These are phyloP conservation scores for Hypotaenidia philippensis DNA, from an alignment of 2,797 vertebrate genomes.

Conservation along the genomic window DNA sequence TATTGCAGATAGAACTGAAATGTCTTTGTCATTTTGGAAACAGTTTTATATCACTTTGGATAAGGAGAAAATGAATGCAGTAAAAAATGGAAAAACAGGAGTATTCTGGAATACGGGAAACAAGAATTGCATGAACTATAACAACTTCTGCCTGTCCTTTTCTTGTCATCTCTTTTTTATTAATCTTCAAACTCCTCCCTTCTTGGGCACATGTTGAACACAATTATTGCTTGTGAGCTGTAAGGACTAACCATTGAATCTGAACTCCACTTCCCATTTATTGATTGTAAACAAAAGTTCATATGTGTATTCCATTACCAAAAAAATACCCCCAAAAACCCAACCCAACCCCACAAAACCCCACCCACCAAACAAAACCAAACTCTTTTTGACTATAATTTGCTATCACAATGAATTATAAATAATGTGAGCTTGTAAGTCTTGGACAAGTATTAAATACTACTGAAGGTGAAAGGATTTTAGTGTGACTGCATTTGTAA, in stretches of 20 bases:
- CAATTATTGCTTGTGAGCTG: neutral
- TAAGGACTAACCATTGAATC: constrained; percentile 19
- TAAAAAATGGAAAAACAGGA: neutral
- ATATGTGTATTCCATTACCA: constrained; percentile 19
- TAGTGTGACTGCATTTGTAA: constrained; percentile 1
- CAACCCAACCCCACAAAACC: no score
- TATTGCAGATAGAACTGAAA: neutral
- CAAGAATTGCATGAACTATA: neutral
- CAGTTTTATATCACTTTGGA: neutral
- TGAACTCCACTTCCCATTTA: neutral
- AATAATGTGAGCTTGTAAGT: constrained; percentile 12
- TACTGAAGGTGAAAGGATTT: constrained; percentile 3
- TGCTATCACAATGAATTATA: constrained; percentile 49
- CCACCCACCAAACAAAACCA: no score
- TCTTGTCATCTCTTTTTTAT: no score
- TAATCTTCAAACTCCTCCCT: neutral
- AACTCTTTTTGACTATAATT: constrained; percentile 29
- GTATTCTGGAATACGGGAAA: neutral
- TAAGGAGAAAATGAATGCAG: neutral
- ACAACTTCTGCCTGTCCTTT: neutral
- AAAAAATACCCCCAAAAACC: neutral
- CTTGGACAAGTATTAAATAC: constrained; percentile 15
- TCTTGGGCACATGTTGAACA: neutral
- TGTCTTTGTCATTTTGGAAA: neutral
- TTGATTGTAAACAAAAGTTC: constrained; percentile 18